phyloP scores from a whole-genome alignment of 1,140 invertebrate species.

The Diabrotica undecimpunctata region DNA sequence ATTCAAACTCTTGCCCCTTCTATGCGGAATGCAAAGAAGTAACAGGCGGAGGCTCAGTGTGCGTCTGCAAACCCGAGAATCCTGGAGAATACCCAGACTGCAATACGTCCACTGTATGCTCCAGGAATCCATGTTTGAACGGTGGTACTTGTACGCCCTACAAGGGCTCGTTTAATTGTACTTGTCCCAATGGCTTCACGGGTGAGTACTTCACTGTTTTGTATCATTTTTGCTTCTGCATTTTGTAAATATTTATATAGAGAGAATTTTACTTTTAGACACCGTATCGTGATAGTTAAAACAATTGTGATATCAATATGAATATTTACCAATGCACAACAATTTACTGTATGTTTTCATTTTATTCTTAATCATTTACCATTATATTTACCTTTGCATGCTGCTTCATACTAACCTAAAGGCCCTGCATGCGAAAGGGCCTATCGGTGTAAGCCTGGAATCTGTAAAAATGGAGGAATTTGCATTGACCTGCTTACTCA shows the following conservation, averaged over 20 bases:
- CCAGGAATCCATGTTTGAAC: constrained; percentile 58
- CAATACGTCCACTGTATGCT: constrained; percentile 60
- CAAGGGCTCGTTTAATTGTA: constrained; percentile 62
- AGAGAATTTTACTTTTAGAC: too few species aligned
- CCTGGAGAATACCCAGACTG: constrained; percentile 59
- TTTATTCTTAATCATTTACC: too few species aligned
- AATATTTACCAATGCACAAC: too few species aligned
- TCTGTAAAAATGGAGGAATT: constrained; percentile 59
- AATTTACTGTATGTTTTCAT: too few species aligned
- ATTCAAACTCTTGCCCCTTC: constrained; percentile 51
- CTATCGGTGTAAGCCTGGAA: constrained; percentile 48
- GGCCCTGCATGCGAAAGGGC: constrained; percentile 62
- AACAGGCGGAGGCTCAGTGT: constrained; percentile 51
- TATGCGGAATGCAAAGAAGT: constrained; percentile 55
- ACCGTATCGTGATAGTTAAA: too few species aligned
- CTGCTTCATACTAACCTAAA: constrained; percentile 48
- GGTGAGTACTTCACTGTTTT: constrained; percentile 48
- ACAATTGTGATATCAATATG: too few species aligned
- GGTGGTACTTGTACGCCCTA: constrained; percentile 56
- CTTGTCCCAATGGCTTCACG: constrained; percentile 66
- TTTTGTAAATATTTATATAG: too few species aligned
- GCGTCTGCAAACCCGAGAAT: constrained; percentile 69
- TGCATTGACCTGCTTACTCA: constrained; percentile 55
- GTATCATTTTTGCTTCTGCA: too few species aligned
- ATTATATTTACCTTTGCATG: constrained; percentile 38